Percentiles rank a stretch among this genome's conserved stretches.
phyloP scores from a whole-genome alignment of 2,888 invertebrate species.

The Luffia ferchaultella region DNA sequence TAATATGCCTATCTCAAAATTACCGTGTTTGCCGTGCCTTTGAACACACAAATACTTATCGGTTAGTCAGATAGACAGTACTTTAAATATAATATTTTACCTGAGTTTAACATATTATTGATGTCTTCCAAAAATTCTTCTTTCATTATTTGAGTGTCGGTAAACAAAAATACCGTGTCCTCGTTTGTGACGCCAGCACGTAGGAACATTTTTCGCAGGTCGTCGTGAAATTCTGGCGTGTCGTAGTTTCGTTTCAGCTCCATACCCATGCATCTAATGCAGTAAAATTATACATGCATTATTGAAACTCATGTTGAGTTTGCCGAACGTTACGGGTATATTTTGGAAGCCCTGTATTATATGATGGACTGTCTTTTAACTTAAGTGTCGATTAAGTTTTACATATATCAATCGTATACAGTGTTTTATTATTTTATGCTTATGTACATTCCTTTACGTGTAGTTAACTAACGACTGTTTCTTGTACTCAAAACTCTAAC shows the following conservation, averaged over 20 bases:
- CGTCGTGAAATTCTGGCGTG: constrained; percentile 83
- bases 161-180: constrained; percentile 85
- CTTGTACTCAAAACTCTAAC: too few relatives aligned
- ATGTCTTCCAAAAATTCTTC: constrained; percentile 93
- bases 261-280: constrained; percentile 88
- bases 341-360: too few relatives aligned
- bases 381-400: too few relatives aligned
- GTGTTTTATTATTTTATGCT: too few relatives aligned
- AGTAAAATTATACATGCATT: too few relatives aligned
- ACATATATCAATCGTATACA: too few relatives aligned
- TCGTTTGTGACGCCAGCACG: constrained; percentile 77
- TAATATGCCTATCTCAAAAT: not conserved
- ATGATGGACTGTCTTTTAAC: too few relatives aligned
- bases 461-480: too few relatives aligned
- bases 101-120: constrained; percentile 91
- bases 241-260: constrained; percentile 88
- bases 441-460: too few relatives aligned
- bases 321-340: too few relatives aligned
- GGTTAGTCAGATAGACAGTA: not conserved
- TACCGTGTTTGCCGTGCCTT: not conserved
- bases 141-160: constrained; percentile 89
- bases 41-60: not conserved
- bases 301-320: too few relatives aligned
- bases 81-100: too few relatives aligned
- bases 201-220: constrained; percentile 80